These are phyloP conservation scores for Endomychus coccineus DNA, from an alignment of 2,888 invertebrate genomes.

Conservation along the genomic window DNA sequence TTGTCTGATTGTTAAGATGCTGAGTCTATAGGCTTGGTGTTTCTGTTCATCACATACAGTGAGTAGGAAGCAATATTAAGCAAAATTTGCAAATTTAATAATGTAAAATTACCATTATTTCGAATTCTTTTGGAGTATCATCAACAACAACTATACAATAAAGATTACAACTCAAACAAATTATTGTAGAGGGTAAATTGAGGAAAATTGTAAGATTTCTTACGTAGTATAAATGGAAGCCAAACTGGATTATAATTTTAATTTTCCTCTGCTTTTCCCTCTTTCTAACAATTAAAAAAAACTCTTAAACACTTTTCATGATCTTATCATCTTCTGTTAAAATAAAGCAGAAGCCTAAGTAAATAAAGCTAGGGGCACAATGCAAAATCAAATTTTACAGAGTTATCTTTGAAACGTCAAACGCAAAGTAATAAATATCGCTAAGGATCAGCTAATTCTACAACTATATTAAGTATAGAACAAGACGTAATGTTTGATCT, in stretches of 20 bases:
- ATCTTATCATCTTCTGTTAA: constrained; percentile 7
- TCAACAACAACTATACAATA: constrained; percentile 35
- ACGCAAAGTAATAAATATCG: constrained; percentile 12
- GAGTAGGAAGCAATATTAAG: constrained; percentile 1
- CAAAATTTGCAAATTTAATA: constrained; percentile 6
- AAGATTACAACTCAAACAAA: constrained; percentile 24
- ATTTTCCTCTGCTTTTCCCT: constrained; percentile 15
- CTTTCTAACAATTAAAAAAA: constrained; percentile 11
- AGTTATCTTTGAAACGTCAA: too few relatives aligned
- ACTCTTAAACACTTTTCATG: constrained; percentile 14
- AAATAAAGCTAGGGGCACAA: constrained; percentile 16
- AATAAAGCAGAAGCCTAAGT: constrained; percentile 14
- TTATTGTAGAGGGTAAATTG: constrained; percentile 21
- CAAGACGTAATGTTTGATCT: constrained; percentile 37
- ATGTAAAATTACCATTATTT: constrained; percentile 12
- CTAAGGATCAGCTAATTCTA: constrained; percentile 40
- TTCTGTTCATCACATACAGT: constrained; percentile 6
- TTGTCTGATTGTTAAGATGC: constrained; percentile 13
- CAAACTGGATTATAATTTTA: constrained; percentile 33
- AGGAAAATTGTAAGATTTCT: constrained; percentile 26
- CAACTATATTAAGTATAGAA: constrained; percentile 40
- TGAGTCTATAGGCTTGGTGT: constrained; percentile 12
- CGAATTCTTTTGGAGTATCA: constrained; percentile 24
- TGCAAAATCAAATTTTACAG: too few relatives aligned
- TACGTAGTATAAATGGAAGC: constrained; percentile 34